Evolutionary conservation across 2,113 vertebrate species (phyloP), one percentile per base, ranked within the genome.

Genomic region (Paraplagusia blochii): DNA sequence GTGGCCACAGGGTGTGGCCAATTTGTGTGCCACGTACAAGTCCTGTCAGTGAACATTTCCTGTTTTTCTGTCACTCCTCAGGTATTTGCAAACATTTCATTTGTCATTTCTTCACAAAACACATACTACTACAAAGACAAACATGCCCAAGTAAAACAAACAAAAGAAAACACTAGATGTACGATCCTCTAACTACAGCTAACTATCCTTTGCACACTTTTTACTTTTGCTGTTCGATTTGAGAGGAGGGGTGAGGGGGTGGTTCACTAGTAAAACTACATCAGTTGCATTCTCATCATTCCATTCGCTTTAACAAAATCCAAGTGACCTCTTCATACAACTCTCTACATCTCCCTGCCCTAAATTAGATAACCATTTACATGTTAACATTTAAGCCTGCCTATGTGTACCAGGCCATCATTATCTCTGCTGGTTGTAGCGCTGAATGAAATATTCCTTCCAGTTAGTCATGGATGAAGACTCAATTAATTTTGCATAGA

Each of bases 231-330:
- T 35, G 18, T 15, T 11, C 33, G 17, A n/a, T n/a, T n/a, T n/a
- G n/a, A n/a, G n/a, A 29, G 22, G 22, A 29, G 22, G 49, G 13
- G 71, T 79, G 76, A 74, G 59, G 78, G 58, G 61, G 65, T 74
- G 55, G 48, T 56, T 57, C 48, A 19, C 72, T 58, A 44, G 65
- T 74, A 58, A 64, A 72, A 63, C 72, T 50, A 51, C 83, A 77
- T 89, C 75, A 44, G 69, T 80, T 14, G 64, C 88, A 90, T 91
- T 85, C 89, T 84, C 45, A 66, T 80, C 83, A 87, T 89, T 89
- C 90, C 75, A 19, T 53, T 63, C 12, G 42, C 61, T 81, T 81
- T 60, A 69, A 78, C 74, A 76, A 46, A 62, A 71, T 78, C 71
- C 71, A 15, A 69, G 44, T 72, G 72, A 72, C 71, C 49, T 70